These are phyloP conservation scores for Oncorhynchus tshawytscha DNA, from an alignment of 2,113 vertebrate species.

Conservation along the genomic window DNA sequence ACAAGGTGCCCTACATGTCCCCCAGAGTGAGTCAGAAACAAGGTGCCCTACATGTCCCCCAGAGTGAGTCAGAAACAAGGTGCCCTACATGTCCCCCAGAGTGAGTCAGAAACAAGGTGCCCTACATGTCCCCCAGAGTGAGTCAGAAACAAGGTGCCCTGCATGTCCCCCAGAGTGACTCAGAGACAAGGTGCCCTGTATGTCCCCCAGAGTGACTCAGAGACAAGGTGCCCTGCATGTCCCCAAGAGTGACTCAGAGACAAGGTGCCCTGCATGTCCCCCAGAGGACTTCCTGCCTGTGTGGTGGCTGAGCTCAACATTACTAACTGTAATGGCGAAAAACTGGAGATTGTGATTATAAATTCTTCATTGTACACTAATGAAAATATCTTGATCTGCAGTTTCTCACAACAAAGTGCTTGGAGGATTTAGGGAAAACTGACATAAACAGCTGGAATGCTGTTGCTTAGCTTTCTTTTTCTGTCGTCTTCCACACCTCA, in stretches of 20 bases:
- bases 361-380: conserved; percentile 48
- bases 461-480: conserved; percentile 14
- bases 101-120: conserved; percentile 46
- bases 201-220: conserved; percentile 50
- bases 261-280: too few species aligned
- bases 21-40: conserved; percentile 46
- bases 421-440: conserved; percentile 25
- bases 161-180: conserved; percentile 34
- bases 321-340: conserved; percentile 17
- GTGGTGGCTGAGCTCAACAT: conserved; percentile 43
- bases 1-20: too few species aligned
- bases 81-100: not conserved
- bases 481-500: not conserved
- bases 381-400: conserved; percentile 44
- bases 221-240: conserved; percentile 49
- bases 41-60: conserved; percentile 49
- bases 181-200: conserved; percentile 46
- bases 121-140: conserved; percentile 47
- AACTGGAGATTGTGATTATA: conserved; percentile 30
- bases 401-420: conserved; percentile 25
- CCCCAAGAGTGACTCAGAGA: conserved; percentile 19
- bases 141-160: too few species aligned
- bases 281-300: conserved; percentile 4
- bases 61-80: not conserved
- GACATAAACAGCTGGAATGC: not conserved